Conservation (phyloP, 2,888 invertebrate species). For the Entomobrya multifasciata region DNA sequence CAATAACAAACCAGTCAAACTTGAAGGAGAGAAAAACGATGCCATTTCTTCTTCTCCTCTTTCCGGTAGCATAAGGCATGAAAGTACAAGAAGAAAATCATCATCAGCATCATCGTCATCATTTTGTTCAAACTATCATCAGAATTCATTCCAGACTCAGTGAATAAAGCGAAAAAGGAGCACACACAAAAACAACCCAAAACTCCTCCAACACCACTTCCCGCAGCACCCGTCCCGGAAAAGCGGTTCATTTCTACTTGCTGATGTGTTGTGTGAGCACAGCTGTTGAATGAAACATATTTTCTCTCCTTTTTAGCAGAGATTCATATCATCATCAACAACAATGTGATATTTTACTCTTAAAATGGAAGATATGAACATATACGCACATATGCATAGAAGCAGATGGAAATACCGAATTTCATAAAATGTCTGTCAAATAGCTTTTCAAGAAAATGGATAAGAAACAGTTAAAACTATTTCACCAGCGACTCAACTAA, state of each 20-base stretch:
- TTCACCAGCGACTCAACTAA: background rate
- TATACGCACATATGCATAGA: background rate
- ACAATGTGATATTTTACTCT: background rate
- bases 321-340: slow-evolving; percentile 54
- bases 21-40: background rate
- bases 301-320: slow-evolving; percentile 15
- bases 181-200: background rate
- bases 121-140: slow-evolving; percentile 32
- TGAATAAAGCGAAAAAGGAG: background rate
- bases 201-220: background rate
- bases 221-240: background rate
- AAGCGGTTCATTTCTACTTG: too few relatives aligned
- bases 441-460: slow-evolving; percentile 12
- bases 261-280: slow-evolving; percentile 35
- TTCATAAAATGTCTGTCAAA: slow-evolving; percentile 61
- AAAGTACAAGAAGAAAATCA: slow-evolving; percentile 34
- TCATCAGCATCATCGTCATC: too few relatives aligned
- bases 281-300: slow-evolving; percentile 69
- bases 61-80: background rate
- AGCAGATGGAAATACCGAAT: slow-evolving; percentile 52
- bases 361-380: background rate
- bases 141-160: slow-evolving; percentile 30
- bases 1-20: slow-evolving; percentile 9
- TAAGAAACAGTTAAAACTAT: slow-evolving; percentile 19
- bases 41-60: background rate